Conservation (phyloP, 2,888 invertebrate genomes). For the Leuctra nigra region DNA sequence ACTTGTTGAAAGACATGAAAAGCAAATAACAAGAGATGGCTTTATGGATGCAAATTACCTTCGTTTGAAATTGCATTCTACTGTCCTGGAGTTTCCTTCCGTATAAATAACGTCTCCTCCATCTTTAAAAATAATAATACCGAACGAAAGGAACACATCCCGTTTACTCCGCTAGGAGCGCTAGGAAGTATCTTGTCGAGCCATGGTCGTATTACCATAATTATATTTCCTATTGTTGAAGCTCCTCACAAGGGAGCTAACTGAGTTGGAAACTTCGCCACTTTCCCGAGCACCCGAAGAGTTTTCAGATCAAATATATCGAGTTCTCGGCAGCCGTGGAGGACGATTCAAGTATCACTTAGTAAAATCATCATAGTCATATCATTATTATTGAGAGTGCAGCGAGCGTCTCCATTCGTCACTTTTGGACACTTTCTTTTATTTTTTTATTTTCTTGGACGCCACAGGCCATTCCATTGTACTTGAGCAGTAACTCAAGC, state of each 20-base stretch:
- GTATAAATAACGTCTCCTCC: constrained; percentile 1
- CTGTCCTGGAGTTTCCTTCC: not conserved
- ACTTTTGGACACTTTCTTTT: too few species aligned
- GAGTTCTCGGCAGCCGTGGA: too few species aligned
- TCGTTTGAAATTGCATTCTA: constrained; percentile 5
- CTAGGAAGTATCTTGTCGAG: not conserved
- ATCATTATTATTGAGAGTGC: too few species aligned
- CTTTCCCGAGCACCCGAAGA: too few species aligned
- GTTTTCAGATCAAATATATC: too few species aligned
- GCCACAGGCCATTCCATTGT: too few species aligned
- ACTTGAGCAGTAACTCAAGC: too few species aligned
- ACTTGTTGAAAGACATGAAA: not conserved
- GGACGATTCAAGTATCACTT: too few species aligned
- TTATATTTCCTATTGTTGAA: constrained; percentile 10
- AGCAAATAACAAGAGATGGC: not conserved
- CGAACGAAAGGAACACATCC: not conserved
- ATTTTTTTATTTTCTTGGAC: too few species aligned
- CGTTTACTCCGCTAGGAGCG: not conserved
- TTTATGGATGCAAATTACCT: not conserved
- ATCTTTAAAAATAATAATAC: constrained; percentile 5
- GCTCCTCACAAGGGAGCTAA: constrained; percentile 4
- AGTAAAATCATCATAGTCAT: too few species aligned
- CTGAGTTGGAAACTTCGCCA: too few species aligned
- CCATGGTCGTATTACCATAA: constrained; percentile 2
- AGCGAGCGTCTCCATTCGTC: too few species aligned